Evolutionary conservation across 1,140 invertebrate genomes (phyloP).

Genomic region (Drosophila guanche): DNA sequence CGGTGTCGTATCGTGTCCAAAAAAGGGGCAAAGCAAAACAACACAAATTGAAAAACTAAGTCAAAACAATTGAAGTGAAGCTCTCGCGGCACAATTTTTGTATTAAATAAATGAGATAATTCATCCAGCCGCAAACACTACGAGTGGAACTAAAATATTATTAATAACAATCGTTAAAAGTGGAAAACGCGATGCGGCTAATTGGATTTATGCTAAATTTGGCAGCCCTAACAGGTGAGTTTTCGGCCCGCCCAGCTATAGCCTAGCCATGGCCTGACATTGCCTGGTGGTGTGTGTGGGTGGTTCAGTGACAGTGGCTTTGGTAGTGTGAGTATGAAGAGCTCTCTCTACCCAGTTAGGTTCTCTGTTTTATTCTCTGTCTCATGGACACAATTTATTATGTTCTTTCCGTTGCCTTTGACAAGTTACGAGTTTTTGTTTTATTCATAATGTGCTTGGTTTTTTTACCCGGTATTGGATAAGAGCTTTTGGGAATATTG

Average conservation of each 20-base stretch:
- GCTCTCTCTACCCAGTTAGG: conserved; percentile 29
- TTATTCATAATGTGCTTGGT: conserved; percentile 43
- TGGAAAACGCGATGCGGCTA: conserved; percentile 49
- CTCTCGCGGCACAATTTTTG: conserved; percentile 27
- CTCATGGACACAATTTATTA: conserved; percentile 41
- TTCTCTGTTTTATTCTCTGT: conserved; percentile 42
- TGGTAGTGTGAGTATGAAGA: background rate
- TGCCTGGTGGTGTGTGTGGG: conserved; percentile 11
- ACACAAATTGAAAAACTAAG: conserved; percentile 31
- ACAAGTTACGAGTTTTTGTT: conserved; percentile 28
- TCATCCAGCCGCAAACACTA: conserved; percentile 14
- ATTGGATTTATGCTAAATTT: conserved; percentile 77
- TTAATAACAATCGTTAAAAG: conserved; percentile 30
- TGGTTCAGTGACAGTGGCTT: conserved; percentile 15
- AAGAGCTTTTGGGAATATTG: too few relatives aligned
- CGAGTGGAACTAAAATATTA: conserved; percentile 13
- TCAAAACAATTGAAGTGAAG: conserved; percentile 40
- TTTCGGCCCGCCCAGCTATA: conserved; percentile 1
- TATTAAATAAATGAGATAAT: conserved; percentile 51
- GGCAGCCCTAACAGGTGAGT: conserved; percentile 75
- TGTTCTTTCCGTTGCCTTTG: conserved; percentile 20
- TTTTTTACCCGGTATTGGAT: conserved; percentile 11
- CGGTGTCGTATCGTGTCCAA: conserved; percentile 13
- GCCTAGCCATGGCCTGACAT: conserved; percentile 6
- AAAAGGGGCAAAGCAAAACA: conserved; percentile 17